Conservation (phyloP, 2,797 vertebrate genomes). For the Clarias fuscus region DNA sequence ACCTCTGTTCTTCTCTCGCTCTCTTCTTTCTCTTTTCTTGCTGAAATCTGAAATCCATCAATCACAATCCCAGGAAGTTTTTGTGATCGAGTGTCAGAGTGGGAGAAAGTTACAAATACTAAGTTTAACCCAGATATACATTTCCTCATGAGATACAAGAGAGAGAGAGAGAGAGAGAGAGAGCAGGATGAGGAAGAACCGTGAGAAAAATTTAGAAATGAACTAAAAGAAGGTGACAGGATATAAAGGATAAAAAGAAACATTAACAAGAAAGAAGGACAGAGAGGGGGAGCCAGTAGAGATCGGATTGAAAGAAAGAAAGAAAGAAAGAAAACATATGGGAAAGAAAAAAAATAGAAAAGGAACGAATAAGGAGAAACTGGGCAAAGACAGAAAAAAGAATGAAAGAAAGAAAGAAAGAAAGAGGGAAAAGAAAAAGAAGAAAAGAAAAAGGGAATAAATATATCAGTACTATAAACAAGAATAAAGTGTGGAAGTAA, state of each 20-base stretch:
- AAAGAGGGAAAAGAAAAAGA: not conserved
- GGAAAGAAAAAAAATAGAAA: no score
- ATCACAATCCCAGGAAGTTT: constrained; percentile 7
- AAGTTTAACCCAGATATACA: not conserved
- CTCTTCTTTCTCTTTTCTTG: not conserved
- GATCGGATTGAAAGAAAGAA: not conserved
- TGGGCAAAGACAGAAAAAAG: not conserved
- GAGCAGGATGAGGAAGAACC: not conserved
- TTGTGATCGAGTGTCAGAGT: not conserved
- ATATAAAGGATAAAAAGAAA: not conserved
- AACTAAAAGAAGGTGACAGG: not conserved
- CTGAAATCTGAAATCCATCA: constrained; percentile 23
- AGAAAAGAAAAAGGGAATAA: not conserved
- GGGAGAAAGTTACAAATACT: constrained; percentile 16
- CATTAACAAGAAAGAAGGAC: not conserved
- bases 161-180: not conserved
- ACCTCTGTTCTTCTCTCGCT: constrained; percentile 2
- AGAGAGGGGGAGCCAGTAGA: not conserved
- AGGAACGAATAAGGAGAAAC: not conserved
- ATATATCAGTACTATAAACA: no score
- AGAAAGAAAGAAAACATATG: no score
- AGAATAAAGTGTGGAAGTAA: not conserved
- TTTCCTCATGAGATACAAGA: not conserved
- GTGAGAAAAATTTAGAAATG: not conserved
- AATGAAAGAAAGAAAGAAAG: not conserved